These are phyloP conservation scores for Barypeithes pellucidus DNA, from an alignment of 2,888 invertebrate species.

Conservation along the genomic window DNA sequence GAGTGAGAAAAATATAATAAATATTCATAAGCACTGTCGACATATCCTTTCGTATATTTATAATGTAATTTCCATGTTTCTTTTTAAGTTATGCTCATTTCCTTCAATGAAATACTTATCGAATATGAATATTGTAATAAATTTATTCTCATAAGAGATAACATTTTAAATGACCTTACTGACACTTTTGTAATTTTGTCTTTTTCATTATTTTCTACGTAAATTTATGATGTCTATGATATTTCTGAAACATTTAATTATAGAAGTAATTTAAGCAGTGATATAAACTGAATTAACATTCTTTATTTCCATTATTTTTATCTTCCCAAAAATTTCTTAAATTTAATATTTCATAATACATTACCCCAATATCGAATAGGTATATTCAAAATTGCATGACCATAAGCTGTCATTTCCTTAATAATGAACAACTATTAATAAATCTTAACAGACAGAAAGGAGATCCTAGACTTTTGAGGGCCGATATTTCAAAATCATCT, in stretches of 20 bases:
- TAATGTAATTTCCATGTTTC: conserved; percentile 48
- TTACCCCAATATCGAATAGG: too few species aligned
- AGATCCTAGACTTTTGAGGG: too few species aligned
- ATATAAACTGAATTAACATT: conserved; percentile 2
- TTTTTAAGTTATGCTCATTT: conserved; percentile 42
- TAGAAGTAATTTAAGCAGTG: not conserved
- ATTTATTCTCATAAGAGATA: conserved; percentile 30
- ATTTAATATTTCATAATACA: too few species aligned
- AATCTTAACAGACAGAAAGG: too few species aligned
- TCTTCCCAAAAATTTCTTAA: too few species aligned
- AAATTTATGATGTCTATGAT: not conserved
- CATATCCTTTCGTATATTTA: conserved; percentile 41
- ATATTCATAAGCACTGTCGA: conserved; percentile 48
- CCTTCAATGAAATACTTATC: conserved; percentile 44
- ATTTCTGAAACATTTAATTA: not conserved
- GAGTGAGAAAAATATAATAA: conserved; percentile 49
- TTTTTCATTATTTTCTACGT: not conserved
- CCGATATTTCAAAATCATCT: too few species aligned
- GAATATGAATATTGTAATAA: conserved; percentile 44
- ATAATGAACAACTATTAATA: too few species aligned
- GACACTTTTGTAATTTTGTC: not conserved
- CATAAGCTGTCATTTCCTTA: too few species aligned
- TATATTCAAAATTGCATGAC: too few species aligned
- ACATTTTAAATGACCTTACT: not conserved
- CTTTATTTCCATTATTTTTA: not conserved